Percentiles rank a stretch among this genome's conserved stretches.
phyloP scores from a whole-genome alignment of 2,113 vertebrate species.

The Campylomormyrus tamandua region DNA sequence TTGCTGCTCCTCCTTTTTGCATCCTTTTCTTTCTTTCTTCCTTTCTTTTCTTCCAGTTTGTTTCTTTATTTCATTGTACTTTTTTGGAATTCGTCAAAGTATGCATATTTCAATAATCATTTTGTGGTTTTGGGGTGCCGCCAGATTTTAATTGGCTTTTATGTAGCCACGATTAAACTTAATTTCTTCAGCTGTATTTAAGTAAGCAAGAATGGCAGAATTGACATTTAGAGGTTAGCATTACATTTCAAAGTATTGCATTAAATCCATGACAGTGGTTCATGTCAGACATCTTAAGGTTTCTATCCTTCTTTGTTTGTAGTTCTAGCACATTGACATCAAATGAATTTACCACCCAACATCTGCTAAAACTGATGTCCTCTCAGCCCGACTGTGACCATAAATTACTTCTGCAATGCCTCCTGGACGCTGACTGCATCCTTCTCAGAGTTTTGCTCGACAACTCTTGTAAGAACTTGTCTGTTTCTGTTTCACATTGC shows the following conservation, averaged over 20 bases:
- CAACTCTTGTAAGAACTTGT: conserved; percentile 71
- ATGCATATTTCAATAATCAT: conserved; percentile 50
- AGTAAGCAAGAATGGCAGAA: conserved; percentile 67
- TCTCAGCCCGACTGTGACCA: conserved; percentile 78
- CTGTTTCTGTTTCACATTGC: neutral
- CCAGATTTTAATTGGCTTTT: conserved; percentile 81
- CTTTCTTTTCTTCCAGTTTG: conserved; percentile 26
- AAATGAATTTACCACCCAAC: conserved; percentile 59
- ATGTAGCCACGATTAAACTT: conserved; percentile 77
- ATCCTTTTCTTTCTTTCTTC: conserved; percentile 6
- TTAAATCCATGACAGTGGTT: conserved; percentile 59
- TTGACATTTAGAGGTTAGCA: conserved; percentile 63
- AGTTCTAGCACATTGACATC: conserved; percentile 69
- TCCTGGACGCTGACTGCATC: conserved; percentile 74
- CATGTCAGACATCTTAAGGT: conserved; percentile 39
- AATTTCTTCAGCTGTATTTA: conserved; percentile 69
- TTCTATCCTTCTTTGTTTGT: conserved; percentile 37
- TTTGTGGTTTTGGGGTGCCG: conserved; percentile 69
- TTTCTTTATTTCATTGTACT: conserved; percentile 53
- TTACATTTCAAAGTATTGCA: conserved; percentile 62
- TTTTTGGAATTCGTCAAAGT: conserved; percentile 60
- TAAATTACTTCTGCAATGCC: conserved; percentile 73
- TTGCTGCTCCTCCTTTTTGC: conserved; percentile 43
- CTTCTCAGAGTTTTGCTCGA: conserved; percentile 74
- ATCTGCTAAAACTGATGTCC: conserved; percentile 79